Evolutionary conservation across 2,113 vertebrate species (phyloP), one percentile per base, ranked within the genome.

Genomic region (Potamarius usumacintae): DNA sequence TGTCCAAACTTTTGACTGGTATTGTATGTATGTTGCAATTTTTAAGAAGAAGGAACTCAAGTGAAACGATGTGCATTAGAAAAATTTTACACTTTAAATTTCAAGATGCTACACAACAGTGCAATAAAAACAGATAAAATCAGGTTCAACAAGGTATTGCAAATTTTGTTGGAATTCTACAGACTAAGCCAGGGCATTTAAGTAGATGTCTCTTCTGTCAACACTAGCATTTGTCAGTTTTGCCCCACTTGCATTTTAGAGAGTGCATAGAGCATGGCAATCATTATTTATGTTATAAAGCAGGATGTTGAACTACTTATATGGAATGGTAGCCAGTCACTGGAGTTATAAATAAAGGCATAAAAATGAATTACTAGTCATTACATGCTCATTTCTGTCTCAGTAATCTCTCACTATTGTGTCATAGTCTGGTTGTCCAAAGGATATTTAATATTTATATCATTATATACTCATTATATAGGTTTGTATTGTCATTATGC

Each of bases 31-130:
- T 34, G 42, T 42, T 42, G 42, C 42, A 42, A 42, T 42, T 94
- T 91, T 92, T 92, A 93, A 92, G 91, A 93, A 92, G 91, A 93
- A 55, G 74, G 94, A 92, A 94, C 34, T 93, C 93, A 85, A 90
- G 92, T 92, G 93, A 88, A 92, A 92, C 91, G 91, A 94, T 94
- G 92, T 94, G 91, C 92, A 94, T 94, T 93, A 92, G 89, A 93
- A 93, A 94, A 92, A 93, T 93, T 92, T 92, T 90, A 90, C 86
- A 87, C 91, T 93, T 94, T 92, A 22, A 15, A 48, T 74, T 74
- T 77, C 11, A 53, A 77, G 11, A 77, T 52, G 52, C 1, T 22
- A 77, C 8, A 17, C 48, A 14, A 52, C 20, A 87, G 86, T 92
- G 91, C 91, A 90, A 90, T 89, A 89, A 88, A 91, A 91, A 91